phyloP scores from a whole-genome alignment of 2,113 vertebrate species.

The Halcyon senegalensis region DNA sequence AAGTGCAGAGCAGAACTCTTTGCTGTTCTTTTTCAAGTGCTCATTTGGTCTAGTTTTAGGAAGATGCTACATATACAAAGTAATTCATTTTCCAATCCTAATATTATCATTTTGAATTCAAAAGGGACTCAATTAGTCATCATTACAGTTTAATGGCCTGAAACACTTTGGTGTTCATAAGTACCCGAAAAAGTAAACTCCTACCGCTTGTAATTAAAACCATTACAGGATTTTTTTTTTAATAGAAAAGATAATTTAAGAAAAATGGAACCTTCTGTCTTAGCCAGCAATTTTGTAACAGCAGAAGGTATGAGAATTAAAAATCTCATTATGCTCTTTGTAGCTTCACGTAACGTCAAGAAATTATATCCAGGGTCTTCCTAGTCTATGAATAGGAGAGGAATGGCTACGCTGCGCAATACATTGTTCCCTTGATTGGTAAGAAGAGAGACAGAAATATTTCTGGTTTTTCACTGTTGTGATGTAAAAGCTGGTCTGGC shows the following conservation, averaged over 20 bases:
- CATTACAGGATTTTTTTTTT: neutral
- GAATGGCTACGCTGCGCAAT: neutral
- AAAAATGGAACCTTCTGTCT: neutral
- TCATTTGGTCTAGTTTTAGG: neutral
- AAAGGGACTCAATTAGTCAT: slow-evolving; percentile 36
- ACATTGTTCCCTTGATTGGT: neutral
- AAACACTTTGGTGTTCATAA: slow-evolving; percentile 24
- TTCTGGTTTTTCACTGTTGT: neutral
- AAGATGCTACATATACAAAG: neutral
- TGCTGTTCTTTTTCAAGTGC: neutral
- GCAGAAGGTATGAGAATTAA: neutral
- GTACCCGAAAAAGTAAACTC: slow-evolving; percentile 14
- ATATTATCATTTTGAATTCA: slow-evolving; percentile 19
- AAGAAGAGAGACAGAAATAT: neutral
- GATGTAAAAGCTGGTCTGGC: neutral
- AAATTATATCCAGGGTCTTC: neutral
- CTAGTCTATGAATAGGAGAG: neutral
- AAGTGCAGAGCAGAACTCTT: neutral
- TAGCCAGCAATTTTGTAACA: neutral
- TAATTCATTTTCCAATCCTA: neutral
- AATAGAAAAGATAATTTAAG: neutral
- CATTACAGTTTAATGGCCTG: slow-evolving; percentile 21
- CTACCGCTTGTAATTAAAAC: neutral
- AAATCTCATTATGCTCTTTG: neutral
- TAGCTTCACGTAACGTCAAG: neutral